phyloP scores from a whole-genome alignment of 2,888 invertebrate genomes.

The Agrilus cyanescens region DNA sequence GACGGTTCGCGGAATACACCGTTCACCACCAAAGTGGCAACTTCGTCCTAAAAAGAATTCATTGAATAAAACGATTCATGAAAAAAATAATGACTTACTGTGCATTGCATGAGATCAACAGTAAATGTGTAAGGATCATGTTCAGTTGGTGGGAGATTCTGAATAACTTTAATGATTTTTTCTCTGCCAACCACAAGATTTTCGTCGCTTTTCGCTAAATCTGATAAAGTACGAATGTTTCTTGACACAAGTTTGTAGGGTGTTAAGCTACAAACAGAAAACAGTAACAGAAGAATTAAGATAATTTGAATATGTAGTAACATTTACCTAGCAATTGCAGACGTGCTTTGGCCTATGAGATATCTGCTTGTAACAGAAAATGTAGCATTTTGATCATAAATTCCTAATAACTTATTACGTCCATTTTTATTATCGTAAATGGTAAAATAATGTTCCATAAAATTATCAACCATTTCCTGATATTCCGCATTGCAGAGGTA shows the following conservation, averaged over 20 bases:
- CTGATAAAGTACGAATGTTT: constrained; percentile 36
- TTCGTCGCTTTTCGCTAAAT: constrained; percentile 27
- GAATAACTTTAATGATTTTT: constrained; percentile 38
- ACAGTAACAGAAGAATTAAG: constrained; percentile 4
- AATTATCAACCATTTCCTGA: constrained; percentile 43
- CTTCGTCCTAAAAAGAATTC: constrained; percentile 27
- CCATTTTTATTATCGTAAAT: constrained; percentile 48
- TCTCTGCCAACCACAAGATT: constrained; percentile 22
- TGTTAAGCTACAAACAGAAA: constrained; percentile 22
- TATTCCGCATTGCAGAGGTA: constrained; percentile 40
- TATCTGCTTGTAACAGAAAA: constrained; percentile 44
- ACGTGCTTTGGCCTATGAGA: constrained; percentile 24
- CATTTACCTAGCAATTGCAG: constrained; percentile 25
- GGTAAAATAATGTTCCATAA: constrained; percentile 53
- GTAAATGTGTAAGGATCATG: constrained; percentile 57
- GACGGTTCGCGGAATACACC: constrained; percentile 54
- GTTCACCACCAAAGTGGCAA: constrained; percentile 45
- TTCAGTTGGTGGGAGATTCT: constrained; percentile 43
- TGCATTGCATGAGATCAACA: constrained; percentile 50
- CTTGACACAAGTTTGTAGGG: constrained; percentile 35
- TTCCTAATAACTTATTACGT: constrained; percentile 39
- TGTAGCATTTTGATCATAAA: constrained; percentile 53
- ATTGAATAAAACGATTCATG: background rate
- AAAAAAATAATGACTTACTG: constrained; percentile 37
- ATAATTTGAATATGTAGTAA: background rate